These are phyloP conservation scores for Panagrolaimus sp. DNA, from an alignment of 1,140 invertebrate genomes.

Conservation along the genomic window DNA sequence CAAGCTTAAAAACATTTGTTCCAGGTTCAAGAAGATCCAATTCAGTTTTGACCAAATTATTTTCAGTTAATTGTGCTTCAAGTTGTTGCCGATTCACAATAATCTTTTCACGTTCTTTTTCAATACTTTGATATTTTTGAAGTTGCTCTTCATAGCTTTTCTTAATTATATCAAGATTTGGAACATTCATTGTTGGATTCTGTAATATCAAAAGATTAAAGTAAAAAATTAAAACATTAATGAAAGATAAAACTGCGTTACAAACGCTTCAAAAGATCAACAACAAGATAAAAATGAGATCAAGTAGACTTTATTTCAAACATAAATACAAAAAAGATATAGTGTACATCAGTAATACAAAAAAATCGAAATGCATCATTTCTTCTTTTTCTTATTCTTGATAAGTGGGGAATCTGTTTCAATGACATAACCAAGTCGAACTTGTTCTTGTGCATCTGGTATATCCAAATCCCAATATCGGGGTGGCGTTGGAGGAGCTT, in stretches of 20 bases:
- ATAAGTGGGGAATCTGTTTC: slow-evolving; percentile 36
- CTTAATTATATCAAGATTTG: slow-evolving; percentile 13
- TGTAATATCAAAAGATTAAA: slow-evolving; percentile 22
- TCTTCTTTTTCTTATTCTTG: slow-evolving; percentile 26
- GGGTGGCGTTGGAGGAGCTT: slow-evolving; percentile 30
- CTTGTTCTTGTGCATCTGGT: slow-evolving; percentile 35
- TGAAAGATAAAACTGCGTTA: slow-evolving; percentile 10
- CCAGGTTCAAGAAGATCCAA: slow-evolving; percentile 74
- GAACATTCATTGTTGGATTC: not conserved
- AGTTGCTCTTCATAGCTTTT: slow-evolving; percentile 38
- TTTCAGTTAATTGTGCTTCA: slow-evolving; percentile 58
- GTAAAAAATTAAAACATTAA: slow-evolving; percentile 17
- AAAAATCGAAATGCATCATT: slow-evolving; percentile 11
- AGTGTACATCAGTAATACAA: slow-evolving; percentile 19
- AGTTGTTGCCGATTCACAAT: slow-evolving; percentile 51
- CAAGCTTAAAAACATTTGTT: slow-evolving; percentile 83
- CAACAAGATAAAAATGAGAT: not conserved
- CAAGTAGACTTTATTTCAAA: slow-evolving; percentile 11
- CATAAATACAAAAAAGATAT: slow-evolving; percentile 2
- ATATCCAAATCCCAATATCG: slow-evolving; percentile 40
- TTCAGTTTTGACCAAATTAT: slow-evolving; percentile 65
- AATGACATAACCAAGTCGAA: slow-evolving; percentile 24
- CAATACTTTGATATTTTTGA: slow-evolving; percentile 30
- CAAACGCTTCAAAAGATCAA: not conserved
- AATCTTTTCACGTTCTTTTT: slow-evolving; percentile 40